Conservation (phyloP, 2,113 vertebrate genomes). For the Climacteris rufus region DNA sequence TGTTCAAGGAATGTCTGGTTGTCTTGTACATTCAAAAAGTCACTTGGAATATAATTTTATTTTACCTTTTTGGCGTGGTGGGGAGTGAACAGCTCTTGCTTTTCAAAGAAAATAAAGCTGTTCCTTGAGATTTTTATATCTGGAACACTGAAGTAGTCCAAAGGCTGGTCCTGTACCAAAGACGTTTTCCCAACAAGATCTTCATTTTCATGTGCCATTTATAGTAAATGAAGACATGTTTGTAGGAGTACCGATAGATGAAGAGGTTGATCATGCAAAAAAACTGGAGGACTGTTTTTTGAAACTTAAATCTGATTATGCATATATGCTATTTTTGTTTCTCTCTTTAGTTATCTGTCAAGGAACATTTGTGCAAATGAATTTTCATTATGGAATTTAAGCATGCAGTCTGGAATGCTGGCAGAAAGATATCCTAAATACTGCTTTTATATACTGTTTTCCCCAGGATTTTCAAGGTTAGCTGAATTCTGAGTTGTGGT, state of each 20-base stretch:
- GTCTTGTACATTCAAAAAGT: background rate
- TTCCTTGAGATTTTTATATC: background rate
- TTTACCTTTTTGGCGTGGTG: background rate
- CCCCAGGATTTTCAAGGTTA: background rate
- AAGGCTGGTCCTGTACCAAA: constrained; percentile 6
- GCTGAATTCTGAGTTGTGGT: background rate
- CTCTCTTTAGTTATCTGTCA: constrained; percentile 52
- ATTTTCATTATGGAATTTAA: constrained; percentile 55
- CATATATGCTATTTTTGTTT: constrained; percentile 55
- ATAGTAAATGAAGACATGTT: constrained; percentile 54
- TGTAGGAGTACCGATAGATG: constrained; percentile 50
- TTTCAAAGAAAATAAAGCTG: constrained; percentile 12
- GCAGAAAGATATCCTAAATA: constrained; percentile 31
- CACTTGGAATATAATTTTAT: background rate
- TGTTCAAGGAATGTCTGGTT: background rate
- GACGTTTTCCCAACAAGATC: background rate
- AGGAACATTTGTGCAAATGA: constrained; percentile 62
- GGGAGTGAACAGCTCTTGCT: background rate
- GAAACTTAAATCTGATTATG: constrained; percentile 51
- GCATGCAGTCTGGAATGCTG: constrained; percentile 13
- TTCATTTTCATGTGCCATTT: constrained; percentile 29
- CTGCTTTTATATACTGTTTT: background rate
- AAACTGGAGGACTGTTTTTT: constrained; percentile 33
- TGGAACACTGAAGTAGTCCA: constrained; percentile 10
- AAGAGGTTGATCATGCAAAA: constrained; percentile 34